Percentiles rank a stretch among this genome's conserved stretches.
phyloP scores from a whole-genome alignment of 2,888 invertebrate species.

The Ariolimax columbianus region DNA sequence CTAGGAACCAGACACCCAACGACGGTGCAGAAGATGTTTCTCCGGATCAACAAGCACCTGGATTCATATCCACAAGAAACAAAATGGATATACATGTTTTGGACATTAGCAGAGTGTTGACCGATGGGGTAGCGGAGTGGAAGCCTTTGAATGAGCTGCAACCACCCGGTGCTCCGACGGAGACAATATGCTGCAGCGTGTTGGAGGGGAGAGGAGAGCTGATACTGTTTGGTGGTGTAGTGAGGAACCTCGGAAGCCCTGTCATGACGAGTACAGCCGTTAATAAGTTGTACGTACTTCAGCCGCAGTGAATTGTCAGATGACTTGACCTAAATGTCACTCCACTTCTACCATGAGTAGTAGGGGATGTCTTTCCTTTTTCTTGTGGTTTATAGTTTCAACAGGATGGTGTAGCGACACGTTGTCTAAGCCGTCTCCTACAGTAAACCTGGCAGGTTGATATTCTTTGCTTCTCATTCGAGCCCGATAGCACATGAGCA shows the following conservation, averaged over 20 bases:
- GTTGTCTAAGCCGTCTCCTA: no score
- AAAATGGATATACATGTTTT: conserved; percentile 90
- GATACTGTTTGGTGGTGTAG: conserved; percentile 97
- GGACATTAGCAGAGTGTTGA: conserved; percentile 84
- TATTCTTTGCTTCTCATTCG: no score
- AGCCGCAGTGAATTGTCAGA: background rate
- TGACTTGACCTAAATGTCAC: background rate
- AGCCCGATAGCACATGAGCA: no score
- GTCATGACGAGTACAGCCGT: conserved; percentile 38
- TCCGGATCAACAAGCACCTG: conserved; percentile 36
- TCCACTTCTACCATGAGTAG: background rate
- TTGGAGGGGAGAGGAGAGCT: conserved; percentile 93
- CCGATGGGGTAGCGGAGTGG: conserved; percentile 80
- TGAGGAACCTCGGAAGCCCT: conserved; percentile 61
- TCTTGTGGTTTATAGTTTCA: background rate
- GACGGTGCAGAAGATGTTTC: conserved; percentile 44
- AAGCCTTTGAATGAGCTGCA: conserved; percentile 66
- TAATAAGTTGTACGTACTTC: conserved; percentile 52
- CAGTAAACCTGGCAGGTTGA: no score
- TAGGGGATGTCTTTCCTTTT: background rate
- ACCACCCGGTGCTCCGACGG: conserved; percentile 84
- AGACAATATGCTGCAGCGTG: conserved; percentile 92
- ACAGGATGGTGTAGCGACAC: no score
- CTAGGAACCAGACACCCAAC: conserved; percentile 50
- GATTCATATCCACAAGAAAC: conserved; percentile 77